Evolutionary conservation across 2,797 vertebrate genomes (phyloP), one percentile per base, ranked within the genome.

Genomic region (Peromyscus aztecus): DNA sequence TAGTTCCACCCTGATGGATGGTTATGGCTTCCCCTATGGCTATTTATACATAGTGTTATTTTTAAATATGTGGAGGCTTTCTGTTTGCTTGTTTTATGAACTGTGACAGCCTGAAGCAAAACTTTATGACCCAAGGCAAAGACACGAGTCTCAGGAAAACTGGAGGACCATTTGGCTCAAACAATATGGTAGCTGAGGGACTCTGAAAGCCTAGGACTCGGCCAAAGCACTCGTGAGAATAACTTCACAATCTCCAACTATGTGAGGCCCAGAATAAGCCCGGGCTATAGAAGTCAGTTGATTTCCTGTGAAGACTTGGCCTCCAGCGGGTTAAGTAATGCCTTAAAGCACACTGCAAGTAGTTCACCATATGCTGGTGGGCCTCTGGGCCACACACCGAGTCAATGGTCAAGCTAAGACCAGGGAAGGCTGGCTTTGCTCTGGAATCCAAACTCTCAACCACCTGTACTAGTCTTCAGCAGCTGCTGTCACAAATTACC

Each of bases 51-150:
- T 24, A 52, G 27, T 82, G 23, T 57, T 94, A 90, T 88, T 91
- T 57, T 40, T 94, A 86, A 87, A 83, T 46, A 65, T 14, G 65
- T 75, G 4, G 43, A 8, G 12, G 34, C 29, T 95, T 34, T 96
- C 52, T 75, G 31, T 97, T 77, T 76, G 17, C 21, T 93, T 93
- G 9, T 76, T 94, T 87, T 75, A 96, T 57, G 40, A 40, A 71
- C 67, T 84, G 16, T 83, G 29, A 89, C 43, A 83, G 27, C 59
- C 24, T 46, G 71, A 85, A 95, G 37, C 80, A 84, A 95, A 96
- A 49, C 84, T 90, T 17, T 55, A 63, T 31, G 14, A 34, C 55
- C 65, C 59, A 43, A 19, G 43, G n/a, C 17, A 80, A 93, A 93
- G 67, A 91, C 14, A 61, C 1, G 71, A 34, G 34, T 89, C 75